Evolutionary conservation across 2,113 vertebrate species (phyloP).

Genomic region (Myotis brandtii): DNA sequence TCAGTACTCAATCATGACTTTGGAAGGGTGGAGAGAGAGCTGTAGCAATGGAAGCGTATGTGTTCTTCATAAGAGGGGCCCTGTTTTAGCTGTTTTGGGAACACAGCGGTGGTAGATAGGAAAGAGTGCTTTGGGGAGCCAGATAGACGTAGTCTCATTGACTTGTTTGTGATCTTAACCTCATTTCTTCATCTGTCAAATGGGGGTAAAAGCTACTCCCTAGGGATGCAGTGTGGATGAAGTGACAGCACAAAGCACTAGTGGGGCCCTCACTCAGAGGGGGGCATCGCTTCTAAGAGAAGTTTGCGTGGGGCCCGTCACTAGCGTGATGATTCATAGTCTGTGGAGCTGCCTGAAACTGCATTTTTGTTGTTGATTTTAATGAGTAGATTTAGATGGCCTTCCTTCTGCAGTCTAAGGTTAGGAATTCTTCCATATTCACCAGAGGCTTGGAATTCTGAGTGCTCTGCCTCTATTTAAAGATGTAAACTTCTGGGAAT

Average conservation of each 20-base stretch:
- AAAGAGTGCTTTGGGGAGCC: not conserved
- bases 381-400: constrained; percentile 9
- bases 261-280: fast-evolving
- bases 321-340: fast-evolving
- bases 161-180: not conserved
- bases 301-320: not conserved
- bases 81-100: not conserved
- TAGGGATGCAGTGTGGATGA: not conserved
- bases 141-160: not conserved
- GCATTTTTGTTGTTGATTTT: not conserved
- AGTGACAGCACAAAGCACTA: not conserved
- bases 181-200: not conserved
- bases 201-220: not conserved
- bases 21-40: not conserved
- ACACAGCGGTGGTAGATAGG: not conserved
- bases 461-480: not conserved
- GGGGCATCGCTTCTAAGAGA: not conserved
- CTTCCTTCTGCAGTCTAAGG: not conserved
- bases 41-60: fast-evolving
- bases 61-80: not conserved
- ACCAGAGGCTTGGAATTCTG: constrained; percentile 14
- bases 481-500: constrained; percentile 27
- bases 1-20: not conserved
- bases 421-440: not conserved
- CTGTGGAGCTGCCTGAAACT: not conserved